phyloP scores from a whole-genome alignment of 2,113 vertebrate species.

The Brienomyrus longianalis region DNA sequence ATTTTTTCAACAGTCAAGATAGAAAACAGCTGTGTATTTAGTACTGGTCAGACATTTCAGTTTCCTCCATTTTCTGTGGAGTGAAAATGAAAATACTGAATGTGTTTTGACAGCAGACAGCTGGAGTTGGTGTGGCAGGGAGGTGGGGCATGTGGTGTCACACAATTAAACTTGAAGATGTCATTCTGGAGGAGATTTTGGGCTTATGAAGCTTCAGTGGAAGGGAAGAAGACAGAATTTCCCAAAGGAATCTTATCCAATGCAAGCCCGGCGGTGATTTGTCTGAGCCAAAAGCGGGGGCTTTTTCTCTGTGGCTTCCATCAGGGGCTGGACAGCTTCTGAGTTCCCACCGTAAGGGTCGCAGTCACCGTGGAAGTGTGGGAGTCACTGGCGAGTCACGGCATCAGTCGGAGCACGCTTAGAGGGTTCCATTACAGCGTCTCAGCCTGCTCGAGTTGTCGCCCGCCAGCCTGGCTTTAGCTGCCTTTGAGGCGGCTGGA shows the following conservation, averaged over 20 bases:
- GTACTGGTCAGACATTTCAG: background rate
- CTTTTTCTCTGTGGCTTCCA: background rate
- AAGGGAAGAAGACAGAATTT: slow-evolving; percentile 5
- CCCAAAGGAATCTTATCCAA: slow-evolving; percentile 19
- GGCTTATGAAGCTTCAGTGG: slow-evolving; percentile 9
- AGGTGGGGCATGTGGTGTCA: background rate
- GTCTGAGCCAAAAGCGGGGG: background rate
- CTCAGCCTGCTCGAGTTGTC: slow-evolving; percentile 39
- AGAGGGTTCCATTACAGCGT: slow-evolving; percentile 26
- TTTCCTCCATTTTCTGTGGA: background rate
- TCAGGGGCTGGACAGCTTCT: background rate
- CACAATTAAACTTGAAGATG: slow-evolving; percentile 10
- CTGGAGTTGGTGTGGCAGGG: background rate
- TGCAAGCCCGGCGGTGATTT: background rate
- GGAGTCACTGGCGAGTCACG: background rate
- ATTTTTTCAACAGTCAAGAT: background rate
- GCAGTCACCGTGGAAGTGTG: slow-evolving; percentile 23
- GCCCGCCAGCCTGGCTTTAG: slow-evolving; percentile 41
- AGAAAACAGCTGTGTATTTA: background rate
- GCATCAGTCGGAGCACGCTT: background rate
- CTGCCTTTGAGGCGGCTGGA: slow-evolving; percentile 24
- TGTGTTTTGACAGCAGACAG: background rate
- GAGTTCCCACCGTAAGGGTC: slow-evolving; percentile 16
- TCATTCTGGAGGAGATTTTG: background rate
- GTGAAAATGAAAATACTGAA: background rate